Base-by-base conservation (phyloP, 2,888 invertebrate species). In the Agrochola circellaris region DNA sequence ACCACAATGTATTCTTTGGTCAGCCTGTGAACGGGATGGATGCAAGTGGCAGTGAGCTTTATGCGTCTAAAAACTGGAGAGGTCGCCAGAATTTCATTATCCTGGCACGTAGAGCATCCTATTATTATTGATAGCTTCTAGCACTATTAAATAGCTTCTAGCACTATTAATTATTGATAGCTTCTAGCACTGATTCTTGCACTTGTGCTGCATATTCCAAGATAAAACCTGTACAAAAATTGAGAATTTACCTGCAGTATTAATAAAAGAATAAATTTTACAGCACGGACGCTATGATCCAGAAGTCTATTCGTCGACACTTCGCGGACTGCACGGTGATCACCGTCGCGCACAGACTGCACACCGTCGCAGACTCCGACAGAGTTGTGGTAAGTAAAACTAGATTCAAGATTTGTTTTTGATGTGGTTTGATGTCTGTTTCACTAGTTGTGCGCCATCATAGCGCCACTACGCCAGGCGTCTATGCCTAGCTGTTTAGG, bases 291-390 rank as follows among this genome's bases (percentile, higher is more conserved):
- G 97, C 97, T 26, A 92, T 99, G 62, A 99, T 99, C 89, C 99
- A 99, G 93, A 97, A 97, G 88, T 98, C 99, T 0, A 98, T 99
- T 69, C 97, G 98, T 66, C 97, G 97, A 65, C 98, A 98, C 92
- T 99, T 99, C 93, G 96, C 97, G 0, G 95, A 98, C 61, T 99
- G 99, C 93, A 99, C 99, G 0, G 99, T 99, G 6, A 94, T 99
- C n/a, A 99, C 99, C 0, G 98, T 99, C 42, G 99, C 99, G 1
- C 99, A 99, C 95, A 97, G 99, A 6, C 95, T 99, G 77, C 98
- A 99, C 92, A 99, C 99, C 0, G 98, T 99, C 61, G 99, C 99
- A 96, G 99, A 99, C 92, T 98, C 98, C 9, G 98, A 99, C 93
- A 97, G 98, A 86, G 98, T 99, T 60, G 93, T 99, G 86, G 98